Evolutionary conservation across 2,888 invertebrate species (phyloP).

Genomic region (Oscheius onirici): DNA sequence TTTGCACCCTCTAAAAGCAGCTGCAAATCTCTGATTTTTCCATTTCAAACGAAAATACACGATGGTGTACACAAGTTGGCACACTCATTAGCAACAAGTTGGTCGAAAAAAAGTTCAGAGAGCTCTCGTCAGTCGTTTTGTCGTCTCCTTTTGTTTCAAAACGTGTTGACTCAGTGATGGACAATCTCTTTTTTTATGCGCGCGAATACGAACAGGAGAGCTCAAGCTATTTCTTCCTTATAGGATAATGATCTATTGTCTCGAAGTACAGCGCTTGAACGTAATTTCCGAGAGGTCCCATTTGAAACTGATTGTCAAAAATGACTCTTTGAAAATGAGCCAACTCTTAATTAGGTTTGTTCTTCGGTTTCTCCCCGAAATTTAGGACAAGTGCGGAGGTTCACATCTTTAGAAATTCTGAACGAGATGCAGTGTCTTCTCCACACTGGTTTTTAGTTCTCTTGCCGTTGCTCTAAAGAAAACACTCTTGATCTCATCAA

Average conservation of each 20-base stretch:
- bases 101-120: background rate
- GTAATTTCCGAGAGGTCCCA: background rate
- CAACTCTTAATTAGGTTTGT: slow-evolving; percentile 7
- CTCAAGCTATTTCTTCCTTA: background rate
- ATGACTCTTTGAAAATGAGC: background rate
- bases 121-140: background rate
- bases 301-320: background rate
- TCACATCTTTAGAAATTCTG: slow-evolving; percentile 7
- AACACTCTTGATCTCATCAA: background rate
- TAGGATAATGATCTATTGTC: background rate
- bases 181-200: background rate
- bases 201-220: background rate
- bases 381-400: background rate
- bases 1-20: too few relatives aligned
- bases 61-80: too few relatives aligned
- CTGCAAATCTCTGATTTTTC: too few relatives aligned
- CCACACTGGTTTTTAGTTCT: background rate
- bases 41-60: too few relatives aligned
- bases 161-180: background rate
- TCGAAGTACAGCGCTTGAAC: background rate
- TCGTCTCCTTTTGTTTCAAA: background rate
- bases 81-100: too few relatives aligned
- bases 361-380: background rate
- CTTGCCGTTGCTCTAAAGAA: background rate
- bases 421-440: background rate